Conservation (phyloP, 1,140 invertebrate genomes). For the Chironomus striatipennis region DNA sequence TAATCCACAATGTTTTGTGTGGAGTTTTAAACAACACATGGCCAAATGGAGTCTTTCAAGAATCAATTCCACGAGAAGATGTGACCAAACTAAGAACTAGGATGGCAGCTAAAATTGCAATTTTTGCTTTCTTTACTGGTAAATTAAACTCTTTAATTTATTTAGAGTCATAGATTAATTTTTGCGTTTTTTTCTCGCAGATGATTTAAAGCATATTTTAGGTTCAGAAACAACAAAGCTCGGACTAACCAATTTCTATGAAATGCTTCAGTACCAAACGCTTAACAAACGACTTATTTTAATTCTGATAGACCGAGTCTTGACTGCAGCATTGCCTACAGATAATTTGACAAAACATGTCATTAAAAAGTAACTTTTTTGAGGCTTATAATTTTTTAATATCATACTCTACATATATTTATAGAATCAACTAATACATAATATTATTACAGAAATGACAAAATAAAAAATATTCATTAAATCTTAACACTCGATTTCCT, state of each 20-base stretch:
- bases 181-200: too few relatives aligned
- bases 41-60: slow-evolving; percentile 61
- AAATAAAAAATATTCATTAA: slow-evolving; percentile 34
- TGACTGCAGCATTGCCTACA: slow-evolving; percentile 66
- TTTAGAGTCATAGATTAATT: too few relatives aligned
- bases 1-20: slow-evolving; percentile 24
- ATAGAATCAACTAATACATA: too few relatives aligned
- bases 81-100: slow-evolving; percentile 65
- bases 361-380: background rate
- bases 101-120: slow-evolving; percentile 75
- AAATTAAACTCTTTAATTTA: background rate
- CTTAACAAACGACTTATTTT: slow-evolving; percentile 80
- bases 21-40: slow-evolving; percentile 54
- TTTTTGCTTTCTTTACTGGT: slow-evolving; percentile 27
- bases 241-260: slow-evolving; percentile 82
- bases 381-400: too few relatives aligned
- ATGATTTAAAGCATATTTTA: slow-evolving; percentile 85
- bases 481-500: slow-evolving; percentile 51
- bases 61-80: slow-evolving; percentile 55
- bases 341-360: slow-evolving; percentile 54
- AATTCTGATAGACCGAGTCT: slow-evolving; percentile 76
- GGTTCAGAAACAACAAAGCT: slow-evolving; percentile 80
- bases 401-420: too few relatives aligned
- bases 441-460: too few relatives aligned
- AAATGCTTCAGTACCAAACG: slow-evolving; percentile 75